A percentile compares a stretch with the other conserved stretches of the same genome.
Evolutionary conservation across 1,140 invertebrate genomes (phyloP).

Genomic region (Globodera rostochiensis): DNA sequence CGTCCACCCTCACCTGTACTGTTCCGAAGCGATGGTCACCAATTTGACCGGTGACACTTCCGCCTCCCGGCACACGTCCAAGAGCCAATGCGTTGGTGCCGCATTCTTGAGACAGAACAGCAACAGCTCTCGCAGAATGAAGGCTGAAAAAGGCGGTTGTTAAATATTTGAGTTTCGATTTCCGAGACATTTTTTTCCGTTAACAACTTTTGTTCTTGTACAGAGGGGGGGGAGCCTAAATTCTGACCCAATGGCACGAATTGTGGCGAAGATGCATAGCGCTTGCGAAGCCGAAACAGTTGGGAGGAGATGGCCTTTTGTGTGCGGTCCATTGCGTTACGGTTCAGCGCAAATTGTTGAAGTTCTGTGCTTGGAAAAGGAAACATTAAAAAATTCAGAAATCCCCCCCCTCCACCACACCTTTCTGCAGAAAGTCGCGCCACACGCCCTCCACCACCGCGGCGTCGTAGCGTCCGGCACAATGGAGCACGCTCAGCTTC

Average conservation of each 20-base stretch:
- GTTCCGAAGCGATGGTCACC: constrained; percentile 30
- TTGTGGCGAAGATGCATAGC: constrained; percentile 31
- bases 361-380: constrained; percentile 18
- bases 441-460: constrained; percentile 70
- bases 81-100: constrained; percentile 32
- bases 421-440: constrained; percentile 70
- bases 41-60: constrained; percentile 30
- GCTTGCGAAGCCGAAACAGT: constrained; percentile 31
- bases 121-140: constrained; percentile 41
- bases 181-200: background rate
- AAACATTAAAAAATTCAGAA: background rate
- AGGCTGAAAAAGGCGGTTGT: constrained; percentile 25
- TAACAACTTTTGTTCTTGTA: too few species aligned
- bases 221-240: background rate
- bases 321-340: background rate
- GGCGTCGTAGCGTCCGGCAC: constrained; percentile 69
- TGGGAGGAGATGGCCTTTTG: constrained; percentile 24
- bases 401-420: constrained; percentile 55
- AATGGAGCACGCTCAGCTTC: constrained; percentile 70
- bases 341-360: constrained; percentile 6
- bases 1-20: constrained; percentile 30
- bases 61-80: constrained; percentile 30
- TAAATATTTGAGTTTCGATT: constrained; percentile 6
- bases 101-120: constrained; percentile 33
- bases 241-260: constrained; percentile 41